Evolutionary conservation across 2,797 vertebrate species (phyloP).

Genomic region (Coregonus suidteri): DNA sequence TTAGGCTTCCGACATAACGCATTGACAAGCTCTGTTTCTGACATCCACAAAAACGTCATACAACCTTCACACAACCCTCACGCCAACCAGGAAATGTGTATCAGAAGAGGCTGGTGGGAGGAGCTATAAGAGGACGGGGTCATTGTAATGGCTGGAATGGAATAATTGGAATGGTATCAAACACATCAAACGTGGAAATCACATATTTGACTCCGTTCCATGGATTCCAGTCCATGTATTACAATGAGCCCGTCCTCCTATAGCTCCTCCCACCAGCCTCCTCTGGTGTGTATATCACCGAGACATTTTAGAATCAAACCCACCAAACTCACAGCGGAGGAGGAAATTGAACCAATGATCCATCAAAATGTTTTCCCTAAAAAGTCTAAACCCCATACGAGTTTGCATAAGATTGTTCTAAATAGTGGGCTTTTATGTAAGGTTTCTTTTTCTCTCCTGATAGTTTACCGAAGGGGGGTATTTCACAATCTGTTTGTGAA

Average conservation of each 20-base stretch:
- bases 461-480: constrained; percentile 42
- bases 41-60: too few relatives aligned
- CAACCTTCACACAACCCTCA: too few relatives aligned
- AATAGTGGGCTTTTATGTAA: constrained; percentile 44
- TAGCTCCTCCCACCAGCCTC: not conserved
- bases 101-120: too few relatives aligned
- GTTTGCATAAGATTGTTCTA: constrained; percentile 48
- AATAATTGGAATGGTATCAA: too few relatives aligned
- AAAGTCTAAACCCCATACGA: constrained; percentile 18
- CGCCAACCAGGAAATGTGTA: too few relatives aligned
- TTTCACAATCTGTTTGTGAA: constrained; percentile 56
- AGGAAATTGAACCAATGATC: constrained; percentile 2
- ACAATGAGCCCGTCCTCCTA: not conserved
- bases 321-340: not conserved
- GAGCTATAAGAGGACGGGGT: too few relatives aligned
- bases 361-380: not conserved
- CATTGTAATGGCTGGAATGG: too few relatives aligned
- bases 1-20: too few relatives aligned
- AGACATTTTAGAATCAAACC: not conserved
- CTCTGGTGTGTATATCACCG: not conserved
- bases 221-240: not conserved
- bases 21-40: too few relatives aligned
- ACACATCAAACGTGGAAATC: too few relatives aligned
- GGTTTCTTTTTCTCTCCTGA: constrained; percentile 56
- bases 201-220: too few relatives aligned